Evolutionary conservation across 2,113 vertebrate genomes (phyloP).

Genomic region (Pampusana beccarii): DNA sequence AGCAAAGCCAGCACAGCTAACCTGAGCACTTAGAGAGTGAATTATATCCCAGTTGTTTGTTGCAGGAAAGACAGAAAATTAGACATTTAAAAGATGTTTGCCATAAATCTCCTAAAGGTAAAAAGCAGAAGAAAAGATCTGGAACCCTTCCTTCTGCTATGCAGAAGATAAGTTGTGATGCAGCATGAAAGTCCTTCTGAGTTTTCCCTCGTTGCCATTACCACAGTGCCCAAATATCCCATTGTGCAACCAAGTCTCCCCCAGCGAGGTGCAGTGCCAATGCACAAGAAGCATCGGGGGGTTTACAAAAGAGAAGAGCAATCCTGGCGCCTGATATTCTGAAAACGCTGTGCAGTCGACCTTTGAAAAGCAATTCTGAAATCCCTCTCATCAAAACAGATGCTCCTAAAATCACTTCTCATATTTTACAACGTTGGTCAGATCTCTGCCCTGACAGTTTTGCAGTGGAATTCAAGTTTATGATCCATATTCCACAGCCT

Average conservation of each 20-base stretch:
- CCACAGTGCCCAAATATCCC: constrained; percentile 42
- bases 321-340: constrained; percentile 1
- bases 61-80: background rate
- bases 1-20: background rate
- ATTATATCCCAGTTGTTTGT: background rate
- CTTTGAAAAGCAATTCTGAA: constrained; percentile 23
- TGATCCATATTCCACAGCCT: background rate
- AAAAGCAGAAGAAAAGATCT: background rate
- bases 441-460: background rate
- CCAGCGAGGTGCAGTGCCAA: constrained; percentile 42
- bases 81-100: background rate
- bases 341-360: background rate
- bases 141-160: background rate
- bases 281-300: constrained; percentile 26
- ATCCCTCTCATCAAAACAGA: constrained; percentile 23
- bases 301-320: constrained; percentile 51
- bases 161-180: constrained; percentile 30
- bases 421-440: background rate
- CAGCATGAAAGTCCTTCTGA: background rate
- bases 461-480: constrained; percentile 7
- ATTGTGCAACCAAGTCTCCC: constrained; percentile 44
- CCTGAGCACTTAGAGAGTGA: background rate
- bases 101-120: background rate
- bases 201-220: background rate
- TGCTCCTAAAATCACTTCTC: constrained; percentile 16